A percentile compares a stretch with the other conserved stretches of the same genome.
Conservation (phyloP, 2,797 vertebrate species). For the Podargus strigoides region DNA sequence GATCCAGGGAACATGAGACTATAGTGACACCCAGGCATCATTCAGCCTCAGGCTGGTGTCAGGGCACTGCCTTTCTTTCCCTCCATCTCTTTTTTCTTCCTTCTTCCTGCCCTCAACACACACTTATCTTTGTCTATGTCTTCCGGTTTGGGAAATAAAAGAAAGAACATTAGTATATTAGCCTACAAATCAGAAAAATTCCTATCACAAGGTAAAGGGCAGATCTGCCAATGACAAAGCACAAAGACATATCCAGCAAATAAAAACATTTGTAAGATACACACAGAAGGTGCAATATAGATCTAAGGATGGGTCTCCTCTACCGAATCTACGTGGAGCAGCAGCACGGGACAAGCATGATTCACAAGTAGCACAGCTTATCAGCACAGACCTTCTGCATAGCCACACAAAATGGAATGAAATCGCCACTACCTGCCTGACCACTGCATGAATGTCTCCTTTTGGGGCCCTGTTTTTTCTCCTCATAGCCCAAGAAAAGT, state of each 20-base stretch:
- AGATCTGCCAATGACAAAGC: not conserved
- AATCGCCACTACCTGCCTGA: not conserved
- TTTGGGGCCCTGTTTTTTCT: not conserved
- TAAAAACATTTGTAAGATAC: not conserved
- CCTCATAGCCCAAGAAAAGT: not conserved
- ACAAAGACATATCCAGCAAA: not conserved
- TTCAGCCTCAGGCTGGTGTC: not conserved
- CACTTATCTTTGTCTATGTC: not conserved
- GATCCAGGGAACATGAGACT: not conserved
- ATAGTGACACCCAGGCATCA: not conserved
- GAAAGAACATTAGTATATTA: not conserved
- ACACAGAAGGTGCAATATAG: not conserved
- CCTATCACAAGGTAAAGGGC: not conserved
- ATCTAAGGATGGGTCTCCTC: not conserved
- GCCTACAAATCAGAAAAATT: not conserved
- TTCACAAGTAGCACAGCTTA: not conserved
- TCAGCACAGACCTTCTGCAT: not conserved
- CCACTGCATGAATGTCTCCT: accelerated
- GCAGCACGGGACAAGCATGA: not conserved
- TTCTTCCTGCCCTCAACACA: not conserved
- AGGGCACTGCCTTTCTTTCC: not conserved
- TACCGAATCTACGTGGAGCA: not conserved
- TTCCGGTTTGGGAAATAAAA: not conserved
- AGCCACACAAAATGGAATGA: not conserved
- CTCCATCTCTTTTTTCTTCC: not conserved